Base-by-base conservation (phyloP, 2,113 vertebrate species). In the Ictidomys tridecemlineatus region DNA sequence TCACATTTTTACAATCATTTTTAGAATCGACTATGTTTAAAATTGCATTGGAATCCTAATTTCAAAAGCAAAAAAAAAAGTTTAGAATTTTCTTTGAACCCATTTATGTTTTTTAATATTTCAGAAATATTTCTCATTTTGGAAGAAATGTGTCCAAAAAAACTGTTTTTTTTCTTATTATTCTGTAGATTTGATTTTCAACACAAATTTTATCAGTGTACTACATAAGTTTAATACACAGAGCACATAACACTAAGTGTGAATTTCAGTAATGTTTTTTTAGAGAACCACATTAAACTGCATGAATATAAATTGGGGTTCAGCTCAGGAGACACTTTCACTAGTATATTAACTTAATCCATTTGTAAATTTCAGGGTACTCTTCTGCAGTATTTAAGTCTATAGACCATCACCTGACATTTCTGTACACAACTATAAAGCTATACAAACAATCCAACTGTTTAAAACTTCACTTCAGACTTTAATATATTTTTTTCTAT, bases 331-430 rank as follows among this genome's bases (percentile, higher is more conserved):
- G 78, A 96, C 87, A 18, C 0, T 39, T 93, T 4, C 34, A 17
- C 12, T 94, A 67, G 77, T 61, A 72, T 4, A 37, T 85, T 91
- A 91, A 77, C 58, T 58, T 37, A 96, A 82, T 58, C 30, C 37
- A 61, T 76, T 39, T 85, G 84, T 93, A 87, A 96, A 97, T 85
- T 97, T 94, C 85, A 97, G 6, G 8, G 34, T 79, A 16, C 16
- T 69, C 6, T 72, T 85, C 37, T 80, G 42, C 56, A 18, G 32
- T 96, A 48, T 67, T 97, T 69, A 2, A 11, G 12, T 94, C 97
- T 92, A 24, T 58, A 67, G 16, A 70, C 0, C 42, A 67, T 53
- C 34, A 84, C 10, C 16, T 93, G 0, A 78, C 34, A 58, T 0
- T 63, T 95, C 16, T 90, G 1, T 77, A 97, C 89, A 79, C 89